phyloP scores from a whole-genome alignment of 2,113 vertebrate species.

The Muntiacus muntjak region DNA sequence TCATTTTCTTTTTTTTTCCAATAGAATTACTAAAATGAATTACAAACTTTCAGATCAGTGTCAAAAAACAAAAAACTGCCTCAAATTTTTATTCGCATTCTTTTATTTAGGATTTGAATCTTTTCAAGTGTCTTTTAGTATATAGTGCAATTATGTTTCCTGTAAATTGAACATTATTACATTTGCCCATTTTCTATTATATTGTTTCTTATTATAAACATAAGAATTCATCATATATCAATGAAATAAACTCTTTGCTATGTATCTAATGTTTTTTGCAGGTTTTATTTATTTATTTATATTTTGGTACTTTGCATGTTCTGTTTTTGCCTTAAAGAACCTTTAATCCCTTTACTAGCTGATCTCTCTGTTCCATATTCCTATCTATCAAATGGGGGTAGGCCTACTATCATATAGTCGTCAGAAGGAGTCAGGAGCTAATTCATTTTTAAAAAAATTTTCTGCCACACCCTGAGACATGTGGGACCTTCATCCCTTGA shows the following conservation, averaged over 20 bases:
- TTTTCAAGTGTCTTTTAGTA: background rate
- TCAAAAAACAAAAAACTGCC: background rate
- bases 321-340: background rate
- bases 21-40: background rate
- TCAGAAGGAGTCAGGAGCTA: background rate
- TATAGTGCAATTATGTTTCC: background rate
- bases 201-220: background rate
- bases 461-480: background rate
- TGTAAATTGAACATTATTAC: background rate
- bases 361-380: background rate
- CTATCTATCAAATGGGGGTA: background rate
- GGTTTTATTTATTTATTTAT: slow-evolving; percentile 10
- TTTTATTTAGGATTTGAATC: background rate
- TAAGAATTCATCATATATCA: background rate
- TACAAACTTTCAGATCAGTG: background rate
- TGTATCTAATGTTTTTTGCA: background rate
- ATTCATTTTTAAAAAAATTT: background rate
- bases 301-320: background rate
- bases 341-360: background rate
- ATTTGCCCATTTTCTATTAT: background rate
- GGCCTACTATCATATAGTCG: background rate
- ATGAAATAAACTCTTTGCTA: background rate
- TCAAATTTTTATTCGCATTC: background rate
- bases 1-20: background rate
- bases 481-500: background rate